Percentiles rank a stretch among this genome's conserved stretches.
These are phyloP conservation scores for Aleiodes alternator DNA, from an alignment of 2,888 invertebrate genomes.

Conservation along the genomic window DNA sequence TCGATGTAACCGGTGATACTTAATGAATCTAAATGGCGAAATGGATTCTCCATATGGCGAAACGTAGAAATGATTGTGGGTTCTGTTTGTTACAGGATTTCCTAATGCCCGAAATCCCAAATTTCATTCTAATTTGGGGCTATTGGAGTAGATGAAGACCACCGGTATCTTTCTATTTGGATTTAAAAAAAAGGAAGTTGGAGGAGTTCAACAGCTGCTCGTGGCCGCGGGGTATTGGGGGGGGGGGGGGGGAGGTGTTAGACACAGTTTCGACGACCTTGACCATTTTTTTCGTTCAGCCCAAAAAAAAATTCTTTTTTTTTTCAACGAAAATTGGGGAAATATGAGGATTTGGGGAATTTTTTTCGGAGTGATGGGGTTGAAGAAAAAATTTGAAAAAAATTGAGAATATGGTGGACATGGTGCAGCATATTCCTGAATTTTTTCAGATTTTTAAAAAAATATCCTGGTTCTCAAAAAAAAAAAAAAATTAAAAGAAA, in stretches of 20 bases:
- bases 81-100: slow-evolving; percentile 8
- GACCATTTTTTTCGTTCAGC: not conserved
- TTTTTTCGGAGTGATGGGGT: not conserved
- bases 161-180: slow-evolving; percentile 2
- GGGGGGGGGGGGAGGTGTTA: too few species aligned
- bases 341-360: too few species aligned
- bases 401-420: too few species aligned
- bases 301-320: too few species aligned
- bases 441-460: too few species aligned
- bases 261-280: not conserved
- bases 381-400: too few species aligned
- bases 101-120: slow-evolving; percentile 19
- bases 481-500: too few species aligned
- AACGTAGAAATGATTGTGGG: slow-evolving; percentile 33
- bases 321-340: too few species aligned
- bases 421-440: too few species aligned
- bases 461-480: too few species aligned
- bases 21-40: slow-evolving; percentile 28
- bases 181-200: not conserved
- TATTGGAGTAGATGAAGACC: not conserved
- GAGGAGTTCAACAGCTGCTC: slow-evolving; percentile 21
- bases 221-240: not conserved
- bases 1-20: not conserved
- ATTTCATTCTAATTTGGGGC: slow-evolving; percentile 13
- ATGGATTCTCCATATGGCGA: slow-evolving; percentile 26